A percentile compares a stretch with the other conserved stretches of the same genome.
phyloP scores from a whole-genome alignment of 2,888 invertebrate genomes.

The Sycophila texana region DNA sequence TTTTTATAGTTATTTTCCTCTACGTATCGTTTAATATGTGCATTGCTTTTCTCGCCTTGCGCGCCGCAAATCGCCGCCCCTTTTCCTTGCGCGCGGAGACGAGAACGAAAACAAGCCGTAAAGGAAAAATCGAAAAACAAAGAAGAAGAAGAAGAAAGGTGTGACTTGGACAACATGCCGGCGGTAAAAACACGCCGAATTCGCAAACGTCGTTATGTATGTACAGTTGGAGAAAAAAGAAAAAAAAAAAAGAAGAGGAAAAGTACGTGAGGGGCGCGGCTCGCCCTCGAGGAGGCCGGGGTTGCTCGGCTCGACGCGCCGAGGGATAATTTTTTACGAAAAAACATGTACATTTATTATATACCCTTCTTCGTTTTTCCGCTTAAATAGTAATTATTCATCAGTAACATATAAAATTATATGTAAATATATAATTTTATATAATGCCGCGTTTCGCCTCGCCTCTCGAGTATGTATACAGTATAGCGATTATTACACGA shows the following conservation, averaged over 20 bases:
- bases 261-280: no score
- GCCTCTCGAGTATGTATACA: slow-evolving; percentile 29
- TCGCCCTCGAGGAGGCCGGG: no score
- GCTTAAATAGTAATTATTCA: not conserved
- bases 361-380: slow-evolving; percentile 4
- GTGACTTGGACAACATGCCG: no score
- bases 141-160: no score
- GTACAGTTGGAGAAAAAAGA: slow-evolving; percentile 10
- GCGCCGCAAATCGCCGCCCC: slow-evolving; percentile 16
- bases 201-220: not conserved
- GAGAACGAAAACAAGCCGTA: no score
- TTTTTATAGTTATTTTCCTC: not conserved
- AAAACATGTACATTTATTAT: slow-evolving; percentile 30
- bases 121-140: no score
- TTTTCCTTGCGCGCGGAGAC: no score
- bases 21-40: not conserved
- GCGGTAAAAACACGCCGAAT: no score
- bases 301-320: not conserved
- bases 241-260: not conserved
- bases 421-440: slow-evolving; percentile 50
- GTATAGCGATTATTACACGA: slow-evolving; percentile 36
- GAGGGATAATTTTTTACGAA: not conserved
- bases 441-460: slow-evolving; percentile 14
- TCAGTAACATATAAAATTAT: slow-evolving; percentile 45
- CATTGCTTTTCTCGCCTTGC: slow-evolving; percentile 20